A percentile compares a stretch with the other conserved stretches of the same genome.
These are phyloP conservation scores for Eretmochelys imbricata DNA, from an alignment of 2,113 vertebrate species.

Conservation along the genomic window DNA sequence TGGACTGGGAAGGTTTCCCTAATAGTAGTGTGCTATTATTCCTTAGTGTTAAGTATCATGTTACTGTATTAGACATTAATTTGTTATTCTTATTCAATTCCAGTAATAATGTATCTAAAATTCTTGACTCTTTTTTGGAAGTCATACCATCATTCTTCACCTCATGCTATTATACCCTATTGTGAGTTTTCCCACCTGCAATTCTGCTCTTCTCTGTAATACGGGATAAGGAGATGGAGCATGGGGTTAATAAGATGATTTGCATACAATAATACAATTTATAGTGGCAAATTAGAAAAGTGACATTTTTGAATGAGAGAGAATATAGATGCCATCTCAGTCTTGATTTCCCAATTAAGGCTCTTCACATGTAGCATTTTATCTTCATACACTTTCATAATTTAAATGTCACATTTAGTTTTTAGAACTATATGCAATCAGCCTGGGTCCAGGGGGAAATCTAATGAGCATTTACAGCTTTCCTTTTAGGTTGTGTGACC, in stretches of 20 bases:
- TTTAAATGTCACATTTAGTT: not conserved
- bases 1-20: not conserved
- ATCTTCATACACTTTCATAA: not conserved
- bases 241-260: constrained; percentile 68
- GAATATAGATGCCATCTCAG: not conserved
- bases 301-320: constrained; percentile 15
- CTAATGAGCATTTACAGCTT: not conserved
- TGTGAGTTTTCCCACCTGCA: constrained; percentile 41
- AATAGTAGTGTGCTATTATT: not conserved
- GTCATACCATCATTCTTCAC: constrained; percentile 31
- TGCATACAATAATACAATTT: constrained; percentile 43
- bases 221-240: constrained; percentile 35
- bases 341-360: not conserved
- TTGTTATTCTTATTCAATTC: constrained; percentile 40
- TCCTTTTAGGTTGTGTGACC: not conserved
- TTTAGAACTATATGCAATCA: not conserved
- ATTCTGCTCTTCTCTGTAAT: constrained; percentile 50
- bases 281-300: constrained; percentile 43
- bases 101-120: constrained; percentile 44
- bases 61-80: not conserved
- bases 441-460: not conserved
- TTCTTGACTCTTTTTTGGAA: constrained; percentile 62
- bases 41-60: not conserved
- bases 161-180: not conserved
- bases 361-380: not conserved